Evolutionary conservation across 1,140 invertebrate genomes (phyloP).

Genomic region (Solenopsis invicta): DNA sequence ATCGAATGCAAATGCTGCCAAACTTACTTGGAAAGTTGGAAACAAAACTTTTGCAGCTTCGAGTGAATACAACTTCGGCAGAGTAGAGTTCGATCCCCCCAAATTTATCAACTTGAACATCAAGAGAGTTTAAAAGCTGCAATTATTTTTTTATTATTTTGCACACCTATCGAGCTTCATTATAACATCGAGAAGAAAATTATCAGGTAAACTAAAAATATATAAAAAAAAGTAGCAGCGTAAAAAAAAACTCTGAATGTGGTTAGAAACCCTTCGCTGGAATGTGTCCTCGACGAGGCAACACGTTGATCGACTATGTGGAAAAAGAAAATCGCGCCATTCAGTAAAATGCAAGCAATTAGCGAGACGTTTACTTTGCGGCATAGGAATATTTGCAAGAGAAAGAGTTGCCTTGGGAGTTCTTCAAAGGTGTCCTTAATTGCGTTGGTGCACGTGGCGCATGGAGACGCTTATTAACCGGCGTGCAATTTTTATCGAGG

Average conservation of each 20-base stretch:
- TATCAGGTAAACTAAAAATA: background rate
- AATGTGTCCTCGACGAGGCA: constrained; percentile 19
- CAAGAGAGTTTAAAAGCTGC: background rate
- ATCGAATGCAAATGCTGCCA: constrained; percentile 29
- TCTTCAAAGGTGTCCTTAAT: constrained; percentile 60
- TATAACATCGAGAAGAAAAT: background rate
- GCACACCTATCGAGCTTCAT: background rate
- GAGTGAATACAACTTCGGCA: background rate
- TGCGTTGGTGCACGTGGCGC: constrained; percentile 35
- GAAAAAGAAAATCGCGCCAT: constrained; percentile 43
- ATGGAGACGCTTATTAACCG: constrained; percentile 37
- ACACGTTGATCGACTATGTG: constrained; percentile 29
- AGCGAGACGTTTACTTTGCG: constrained; percentile 52
- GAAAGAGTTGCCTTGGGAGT: constrained; percentile 51
- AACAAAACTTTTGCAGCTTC: constrained; percentile 37
- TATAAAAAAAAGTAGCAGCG: background rate
- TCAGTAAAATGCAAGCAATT: constrained; percentile 57
- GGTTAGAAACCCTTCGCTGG: background rate
- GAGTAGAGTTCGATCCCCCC: constrained; percentile 4
- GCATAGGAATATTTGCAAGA: constrained; percentile 49
- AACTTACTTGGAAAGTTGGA: constrained; percentile 24
- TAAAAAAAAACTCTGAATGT: background rate
- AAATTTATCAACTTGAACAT: constrained; percentile 27
- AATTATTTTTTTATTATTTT: constrained; percentile 26
- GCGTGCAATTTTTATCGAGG: constrained; percentile 30